These are phyloP conservation scores for Aselliscus stoliczkanus DNA, from an alignment of 2,797 vertebrate species.

Conservation along the genomic window DNA sequence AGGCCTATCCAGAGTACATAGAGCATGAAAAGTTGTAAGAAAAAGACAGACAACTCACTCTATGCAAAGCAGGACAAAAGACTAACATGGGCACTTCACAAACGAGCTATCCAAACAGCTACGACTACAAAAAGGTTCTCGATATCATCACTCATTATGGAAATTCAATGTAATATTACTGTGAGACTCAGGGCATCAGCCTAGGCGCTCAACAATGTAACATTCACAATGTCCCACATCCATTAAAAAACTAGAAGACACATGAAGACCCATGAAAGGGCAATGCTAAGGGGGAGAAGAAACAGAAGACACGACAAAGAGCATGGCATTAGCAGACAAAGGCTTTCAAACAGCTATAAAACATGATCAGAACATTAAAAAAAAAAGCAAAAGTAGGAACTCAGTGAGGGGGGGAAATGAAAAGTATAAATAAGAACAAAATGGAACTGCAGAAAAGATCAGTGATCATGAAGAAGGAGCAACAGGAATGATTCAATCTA, in stretches of 20 bases:
- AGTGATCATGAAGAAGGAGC: fast-evolving
- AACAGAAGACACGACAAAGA: background rate
- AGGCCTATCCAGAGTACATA: fast-evolving
- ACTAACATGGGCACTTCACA: background rate
- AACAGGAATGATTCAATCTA: fast-evolving
- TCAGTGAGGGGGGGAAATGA: background rate
- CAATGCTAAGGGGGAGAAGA: background rate
- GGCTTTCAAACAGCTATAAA: background rate
- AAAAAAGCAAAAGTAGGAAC: background rate
- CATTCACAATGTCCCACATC: fast-evolving
- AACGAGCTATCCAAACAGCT: fast-evolving
- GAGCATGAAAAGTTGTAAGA: fast-evolving
- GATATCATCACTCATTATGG: fast-evolving
- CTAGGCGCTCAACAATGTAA: fast-evolving
- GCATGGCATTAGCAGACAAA: fast-evolving
- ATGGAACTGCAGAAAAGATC: fast-evolving
- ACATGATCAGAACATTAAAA: fast-evolving
- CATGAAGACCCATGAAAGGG: fast-evolving
- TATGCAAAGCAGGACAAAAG: background rate
- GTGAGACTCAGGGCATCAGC: fast-evolving
- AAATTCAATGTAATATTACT: fast-evolving
- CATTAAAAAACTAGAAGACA: background rate
- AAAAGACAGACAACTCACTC: too few species aligned
- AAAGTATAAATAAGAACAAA: fast-evolving
- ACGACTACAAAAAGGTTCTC: fast-evolving